Percentiles rank a stretch among this genome's conserved stretches.
These are phyloP conservation scores for Eulemur coronatus DNA, from an alignment of 2,797 vertebrate species.

Conservation along the genomic window DNA sequence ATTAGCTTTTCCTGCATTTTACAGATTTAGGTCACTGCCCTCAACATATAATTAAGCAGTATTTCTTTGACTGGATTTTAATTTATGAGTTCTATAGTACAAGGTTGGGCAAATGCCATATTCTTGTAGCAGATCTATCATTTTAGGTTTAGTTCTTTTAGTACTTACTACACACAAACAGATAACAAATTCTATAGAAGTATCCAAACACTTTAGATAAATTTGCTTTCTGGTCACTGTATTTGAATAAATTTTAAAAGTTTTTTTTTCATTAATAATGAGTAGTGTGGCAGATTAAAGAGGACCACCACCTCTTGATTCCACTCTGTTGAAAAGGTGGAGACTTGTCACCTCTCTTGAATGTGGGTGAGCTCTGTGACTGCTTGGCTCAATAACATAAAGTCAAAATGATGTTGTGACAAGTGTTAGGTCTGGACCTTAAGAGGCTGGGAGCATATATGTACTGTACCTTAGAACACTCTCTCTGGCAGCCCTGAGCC, in stretches of 20 bases:
- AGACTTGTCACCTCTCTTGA: not conserved
- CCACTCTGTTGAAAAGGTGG: not conserved
- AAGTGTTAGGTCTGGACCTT: not conserved
- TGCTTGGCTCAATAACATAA: not conserved
- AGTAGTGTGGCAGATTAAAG: not conserved
- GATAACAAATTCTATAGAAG: not conserved
- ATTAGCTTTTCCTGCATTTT: not conserved
- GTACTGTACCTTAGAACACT: not conserved
- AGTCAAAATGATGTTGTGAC: no score
- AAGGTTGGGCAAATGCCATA: not conserved
- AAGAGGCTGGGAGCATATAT: not conserved
- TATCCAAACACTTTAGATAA: not conserved
- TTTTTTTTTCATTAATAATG: not conserved
- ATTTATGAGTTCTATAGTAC: not conserved
- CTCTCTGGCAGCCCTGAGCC: not conserved
- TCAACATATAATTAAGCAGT: not conserved
- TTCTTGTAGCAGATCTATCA: not conserved
- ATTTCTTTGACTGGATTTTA: not conserved
- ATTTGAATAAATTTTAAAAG: not conserved
- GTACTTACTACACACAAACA: not conserved
- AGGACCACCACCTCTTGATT: not conserved
- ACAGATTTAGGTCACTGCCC: not conserved
- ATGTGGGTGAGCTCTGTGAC: not conserved
- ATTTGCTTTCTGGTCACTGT: not conserved
- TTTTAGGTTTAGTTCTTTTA: not conserved